Evolutionary conservation across 2,113 vertebrate genomes (phyloP).

Genomic region (Protobothrops flavoviridis): DNA sequence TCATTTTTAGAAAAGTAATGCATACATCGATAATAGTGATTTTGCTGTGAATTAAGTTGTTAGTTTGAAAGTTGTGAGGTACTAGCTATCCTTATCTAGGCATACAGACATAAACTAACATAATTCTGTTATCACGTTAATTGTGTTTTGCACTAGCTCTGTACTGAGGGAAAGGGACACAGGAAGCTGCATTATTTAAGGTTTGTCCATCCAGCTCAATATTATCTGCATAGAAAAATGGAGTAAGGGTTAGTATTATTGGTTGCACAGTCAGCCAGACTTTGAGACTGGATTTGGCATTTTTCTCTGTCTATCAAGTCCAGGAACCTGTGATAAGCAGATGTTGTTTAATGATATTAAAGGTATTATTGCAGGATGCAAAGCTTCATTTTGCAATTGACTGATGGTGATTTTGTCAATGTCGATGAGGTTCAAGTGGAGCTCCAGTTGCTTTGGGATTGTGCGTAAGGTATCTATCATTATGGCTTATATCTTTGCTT

Average conservation of each 20-base stretch:
- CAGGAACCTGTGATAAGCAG: background rate
- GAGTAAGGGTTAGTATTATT: background rate
- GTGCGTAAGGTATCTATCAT: background rate
- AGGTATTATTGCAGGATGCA: background rate
- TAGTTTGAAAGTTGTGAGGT: background rate
- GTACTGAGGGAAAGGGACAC: background rate
- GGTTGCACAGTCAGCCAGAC: background rate
- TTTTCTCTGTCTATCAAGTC: background rate
- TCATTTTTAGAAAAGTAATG: constrained; percentile 13
- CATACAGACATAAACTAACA: background rate
- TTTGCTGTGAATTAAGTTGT: background rate
- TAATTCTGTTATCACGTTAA: background rate
- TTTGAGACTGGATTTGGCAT: background rate
- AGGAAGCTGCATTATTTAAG: too few species aligned
- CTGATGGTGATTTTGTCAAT: background rate
- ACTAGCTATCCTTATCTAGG: background rate
- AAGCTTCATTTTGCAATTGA: background rate
- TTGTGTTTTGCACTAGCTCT: background rate
- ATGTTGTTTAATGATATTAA: background rate
- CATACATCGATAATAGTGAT: background rate
- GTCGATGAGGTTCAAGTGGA: background rate
- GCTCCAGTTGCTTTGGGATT: background rate
- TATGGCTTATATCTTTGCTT: background rate
- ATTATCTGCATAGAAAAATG: background rate
- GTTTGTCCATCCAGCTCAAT: background rate